Evolutionary conservation across 2,113 vertebrate species (phyloP), one percentile per base, ranked within the genome.

Genomic region (Thomomys bottae): DNA sequence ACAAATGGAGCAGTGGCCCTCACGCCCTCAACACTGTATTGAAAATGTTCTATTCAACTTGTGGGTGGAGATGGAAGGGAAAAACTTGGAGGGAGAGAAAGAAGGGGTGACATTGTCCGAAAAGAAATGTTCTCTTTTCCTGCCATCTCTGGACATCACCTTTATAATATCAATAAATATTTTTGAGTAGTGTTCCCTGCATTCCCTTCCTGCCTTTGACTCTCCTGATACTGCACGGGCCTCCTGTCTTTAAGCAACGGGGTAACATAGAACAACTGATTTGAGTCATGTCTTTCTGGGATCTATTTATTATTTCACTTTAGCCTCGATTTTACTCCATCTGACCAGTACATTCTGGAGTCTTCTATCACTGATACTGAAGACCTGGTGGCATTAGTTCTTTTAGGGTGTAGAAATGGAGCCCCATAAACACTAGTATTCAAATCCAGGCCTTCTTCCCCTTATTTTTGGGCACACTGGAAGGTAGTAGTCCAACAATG

Each of bases 401-500:
- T 71, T 21, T 21, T 7, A 21, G 42, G 1, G 1, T 40, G 42
- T 28, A 61, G 30, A 38, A 57, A 36, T 11, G 5, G 34, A 80
- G 8, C 24, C 42, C 14, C 12, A 2, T 34, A 30, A 54, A 32
- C 30, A 23, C 1, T 5, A 28, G n/a, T 6, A 9, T 14, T 8
- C 26, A 26, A 36, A 73, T 38, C 59, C 1, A 3, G 32, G 38
- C 64, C 82, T 5, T n/a, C 34, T 88, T 54, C 49, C 49, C 57
- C 72, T 93, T 15, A 18, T 72, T 75, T 67, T 42, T 32, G 2
- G n/a, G 49, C 57, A 73, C 11, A 5, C 1, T 12, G 72, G 30
- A 26, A 54, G 23, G 10, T 1, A 4, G 63, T 18, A 63, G 3
- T 21, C 6, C 10, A 18, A 1, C 23, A 21, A 10, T 49, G 3